Conservation (phyloP, 2,113 vertebrate species). For the Cochlearius cochlearius region DNA sequence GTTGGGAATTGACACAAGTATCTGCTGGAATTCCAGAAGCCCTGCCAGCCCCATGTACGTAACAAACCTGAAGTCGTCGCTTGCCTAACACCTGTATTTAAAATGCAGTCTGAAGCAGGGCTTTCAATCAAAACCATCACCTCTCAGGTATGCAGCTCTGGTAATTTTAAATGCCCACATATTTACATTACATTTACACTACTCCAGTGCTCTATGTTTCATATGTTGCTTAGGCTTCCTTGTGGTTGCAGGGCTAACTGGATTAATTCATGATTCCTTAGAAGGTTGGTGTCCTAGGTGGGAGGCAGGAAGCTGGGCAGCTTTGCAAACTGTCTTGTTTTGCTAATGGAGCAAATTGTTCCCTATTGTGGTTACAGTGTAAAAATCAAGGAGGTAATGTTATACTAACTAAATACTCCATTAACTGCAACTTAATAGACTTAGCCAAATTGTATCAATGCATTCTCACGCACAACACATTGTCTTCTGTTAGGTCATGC, state of each 20-base stretch:
- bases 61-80: neutral
- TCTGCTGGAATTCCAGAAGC: neutral
- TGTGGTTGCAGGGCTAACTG: neutral
- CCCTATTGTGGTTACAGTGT: neutral
- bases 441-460: neutral
- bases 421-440: neutral
- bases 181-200: neutral
- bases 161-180: neutral
- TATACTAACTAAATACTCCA: neutral
- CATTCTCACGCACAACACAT: neutral
- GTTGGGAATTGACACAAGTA: neutral
- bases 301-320: neutral
- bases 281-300: neutral
- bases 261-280: neutral
- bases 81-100: neutral
- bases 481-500: neutral
- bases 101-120: neutral
- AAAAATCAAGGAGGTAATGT: neutral
- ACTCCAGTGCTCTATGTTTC: neutral
- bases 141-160: neutral
- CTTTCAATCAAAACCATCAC: neutral
- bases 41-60: accelerated
- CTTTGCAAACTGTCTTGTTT: neutral
- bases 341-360: neutral
- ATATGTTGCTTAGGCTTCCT: neutral